These are phyloP conservation scores for Macroramphosus scolopax DNA, from an alignment of 2,797 vertebrate genomes.

Conservation along the genomic window DNA sequence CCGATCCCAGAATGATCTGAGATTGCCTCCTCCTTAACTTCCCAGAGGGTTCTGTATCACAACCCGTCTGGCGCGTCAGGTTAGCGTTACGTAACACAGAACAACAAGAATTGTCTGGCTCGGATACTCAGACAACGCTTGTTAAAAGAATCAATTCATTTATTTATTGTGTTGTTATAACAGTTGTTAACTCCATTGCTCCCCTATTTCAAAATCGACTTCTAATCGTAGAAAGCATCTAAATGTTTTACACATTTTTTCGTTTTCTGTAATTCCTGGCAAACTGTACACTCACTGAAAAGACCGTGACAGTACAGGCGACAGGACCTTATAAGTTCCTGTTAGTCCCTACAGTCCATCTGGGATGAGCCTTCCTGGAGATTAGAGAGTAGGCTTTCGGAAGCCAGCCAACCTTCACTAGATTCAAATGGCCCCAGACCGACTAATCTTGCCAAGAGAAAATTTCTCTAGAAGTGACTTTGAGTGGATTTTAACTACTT, in stretches of 20 bases:
- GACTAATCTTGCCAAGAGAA: constrained; percentile 72
- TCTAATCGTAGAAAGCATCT: no score
- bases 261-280: constrained; percentile 24
- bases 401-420: constrained; percentile 62
- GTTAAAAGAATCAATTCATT: no score
- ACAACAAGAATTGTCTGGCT: no score
- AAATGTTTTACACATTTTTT: constrained; percentile 15
- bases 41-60: no score
- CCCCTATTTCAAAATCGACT: no score
- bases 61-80: no score
- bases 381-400: constrained; percentile 68
- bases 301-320: constrained; percentile 27
- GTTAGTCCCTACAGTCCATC: constrained; percentile 60
- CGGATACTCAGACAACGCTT: no score
- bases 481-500: constrained; percentile 72
- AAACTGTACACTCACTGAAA: constrained; percentile 28
- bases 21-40: no score
- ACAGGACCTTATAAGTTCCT: constrained; percentile 58
- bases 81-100: no score
- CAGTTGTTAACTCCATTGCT: no score
- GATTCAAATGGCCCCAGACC: constrained; percentile 67
- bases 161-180: no score
- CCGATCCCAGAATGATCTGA: no score
- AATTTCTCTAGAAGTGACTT: constrained; percentile 68
- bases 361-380: constrained; percentile 68